phyloP scores from a whole-genome alignment of 2,113 vertebrate species.

The Haplochromis burtoni region DNA sequence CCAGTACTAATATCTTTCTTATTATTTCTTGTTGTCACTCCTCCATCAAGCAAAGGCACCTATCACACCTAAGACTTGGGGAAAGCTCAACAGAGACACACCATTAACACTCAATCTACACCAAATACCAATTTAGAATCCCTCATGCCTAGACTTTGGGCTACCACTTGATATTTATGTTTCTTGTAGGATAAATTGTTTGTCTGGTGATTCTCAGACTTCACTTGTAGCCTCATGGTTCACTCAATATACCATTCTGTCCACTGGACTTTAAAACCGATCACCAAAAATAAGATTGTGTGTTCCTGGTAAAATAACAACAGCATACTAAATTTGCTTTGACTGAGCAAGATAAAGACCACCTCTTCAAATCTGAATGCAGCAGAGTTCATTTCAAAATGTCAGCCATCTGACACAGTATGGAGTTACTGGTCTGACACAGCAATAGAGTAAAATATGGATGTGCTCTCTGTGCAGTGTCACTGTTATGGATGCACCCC shows the following conservation, averaged over 20 bases:
- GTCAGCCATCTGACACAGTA: background rate
- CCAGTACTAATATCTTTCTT: background rate
- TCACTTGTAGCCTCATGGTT: background rate
- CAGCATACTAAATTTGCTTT: background rate
- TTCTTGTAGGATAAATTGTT: background rate
- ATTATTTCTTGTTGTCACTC: background rate
- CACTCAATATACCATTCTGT: background rate
- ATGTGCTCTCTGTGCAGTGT: background rate
- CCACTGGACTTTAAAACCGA: background rate
- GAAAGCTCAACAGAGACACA: background rate
- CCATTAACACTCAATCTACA: background rate
- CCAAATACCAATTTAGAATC: background rate
- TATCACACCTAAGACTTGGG: background rate
- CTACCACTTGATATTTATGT: background rate
- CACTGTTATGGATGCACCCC: background rate
- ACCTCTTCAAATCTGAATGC: background rate
- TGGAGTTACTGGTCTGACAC: background rate
- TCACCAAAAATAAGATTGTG: background rate
- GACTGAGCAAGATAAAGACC: background rate
- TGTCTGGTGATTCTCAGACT: background rate
- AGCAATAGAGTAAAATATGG: background rate
- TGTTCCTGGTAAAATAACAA: background rate
- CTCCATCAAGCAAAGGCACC: background rate
- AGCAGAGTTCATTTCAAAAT: background rate
- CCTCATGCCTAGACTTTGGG: background rate